Percentiles rank a stretch among this genome's conserved stretches.
Conservation (phyloP, 2,888 invertebrate genomes). For the Thera britannica region DNA sequence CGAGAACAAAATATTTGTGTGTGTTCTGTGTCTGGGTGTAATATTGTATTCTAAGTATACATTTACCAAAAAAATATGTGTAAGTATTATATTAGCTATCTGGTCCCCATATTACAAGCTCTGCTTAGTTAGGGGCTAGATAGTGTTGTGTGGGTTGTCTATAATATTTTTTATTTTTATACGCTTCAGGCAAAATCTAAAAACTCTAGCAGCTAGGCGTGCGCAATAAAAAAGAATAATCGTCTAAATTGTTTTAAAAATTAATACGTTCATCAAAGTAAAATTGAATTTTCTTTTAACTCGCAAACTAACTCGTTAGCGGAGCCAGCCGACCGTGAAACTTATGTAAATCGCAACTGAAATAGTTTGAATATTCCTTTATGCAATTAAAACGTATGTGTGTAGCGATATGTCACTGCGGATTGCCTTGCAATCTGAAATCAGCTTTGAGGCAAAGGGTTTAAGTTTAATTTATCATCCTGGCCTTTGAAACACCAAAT, state of each 20-base stretch:
- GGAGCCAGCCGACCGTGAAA: slow-evolving; percentile 33
- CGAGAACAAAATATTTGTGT: too few species aligned
- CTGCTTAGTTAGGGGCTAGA: too few species aligned
- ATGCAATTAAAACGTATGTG: slow-evolving; percentile 24
- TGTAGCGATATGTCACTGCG: not conserved
- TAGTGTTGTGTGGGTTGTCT: too few species aligned
- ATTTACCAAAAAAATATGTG: too few species aligned
- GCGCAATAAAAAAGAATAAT: not conserved
- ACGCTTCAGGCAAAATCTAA: too few species aligned
- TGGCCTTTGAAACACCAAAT: not conserved
- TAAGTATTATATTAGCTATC: too few species aligned
- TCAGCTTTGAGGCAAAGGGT: not conserved
- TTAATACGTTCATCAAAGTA: slow-evolving; percentile 21
- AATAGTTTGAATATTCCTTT: slow-evolving; percentile 36
- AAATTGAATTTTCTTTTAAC: slow-evolving; percentile 31
- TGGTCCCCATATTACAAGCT: too few species aligned
- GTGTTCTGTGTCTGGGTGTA: too few species aligned
- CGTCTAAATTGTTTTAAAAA: slow-evolving; percentile 8
- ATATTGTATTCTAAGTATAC: too few species aligned
- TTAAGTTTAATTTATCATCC: not conserved
- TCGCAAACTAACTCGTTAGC: slow-evolving; percentile 34
- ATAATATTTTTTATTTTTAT: too few species aligned
- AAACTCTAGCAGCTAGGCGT: too few species aligned
- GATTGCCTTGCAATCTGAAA: not conserved
- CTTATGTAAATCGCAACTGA: slow-evolving; percentile 31